These are phyloP conservation scores for Thera obeliscata DNA, from an alignment of 2,888 invertebrate species.

Conservation along the genomic window DNA sequence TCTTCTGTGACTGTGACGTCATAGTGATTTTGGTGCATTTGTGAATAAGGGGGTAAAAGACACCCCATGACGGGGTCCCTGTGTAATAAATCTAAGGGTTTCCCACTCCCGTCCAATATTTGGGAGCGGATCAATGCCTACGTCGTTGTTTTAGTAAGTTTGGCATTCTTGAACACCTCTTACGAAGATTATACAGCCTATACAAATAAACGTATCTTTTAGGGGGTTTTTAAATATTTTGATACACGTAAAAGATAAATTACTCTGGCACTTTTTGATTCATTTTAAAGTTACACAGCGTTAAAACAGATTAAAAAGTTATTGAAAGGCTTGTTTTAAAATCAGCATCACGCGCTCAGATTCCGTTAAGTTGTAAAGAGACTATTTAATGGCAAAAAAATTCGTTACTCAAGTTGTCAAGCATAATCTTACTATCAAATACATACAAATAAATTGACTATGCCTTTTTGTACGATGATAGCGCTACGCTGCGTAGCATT, in stretches of 20 bases:
- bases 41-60: conserved; percentile 10
- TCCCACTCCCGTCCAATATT: conserved; percentile 56
- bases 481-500: conserved; percentile 25
- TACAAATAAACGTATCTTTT: conserved; percentile 5
- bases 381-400: no score
- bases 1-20: neutral
- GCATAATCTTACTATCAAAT: no score
- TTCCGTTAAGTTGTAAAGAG: no score
- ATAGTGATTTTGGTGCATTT: neutral
- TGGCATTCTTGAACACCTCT: conserved; percentile 34
- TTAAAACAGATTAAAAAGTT: no score
- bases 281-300: no score
- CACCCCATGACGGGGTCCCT: conserved; percentile 40
- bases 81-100: conserved; percentile 66
- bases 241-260: neutral
- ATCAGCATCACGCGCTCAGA: no score
- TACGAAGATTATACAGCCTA: conserved; percentile 17
- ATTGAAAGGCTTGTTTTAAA: no score
- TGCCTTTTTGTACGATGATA: neutral
- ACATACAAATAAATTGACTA: neutral
- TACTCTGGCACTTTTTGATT: no score
- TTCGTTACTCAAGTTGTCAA: no score
- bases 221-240: neutral
- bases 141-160: conserved; percentile 52
- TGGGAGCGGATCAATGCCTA: conserved; percentile 49